Percentiles rank a stretch among this genome's conserved stretches.
Evolutionary conservation across 2,888 invertebrate species (phyloP).

Genomic region (Heteromyza rotundicornis): DNA sequence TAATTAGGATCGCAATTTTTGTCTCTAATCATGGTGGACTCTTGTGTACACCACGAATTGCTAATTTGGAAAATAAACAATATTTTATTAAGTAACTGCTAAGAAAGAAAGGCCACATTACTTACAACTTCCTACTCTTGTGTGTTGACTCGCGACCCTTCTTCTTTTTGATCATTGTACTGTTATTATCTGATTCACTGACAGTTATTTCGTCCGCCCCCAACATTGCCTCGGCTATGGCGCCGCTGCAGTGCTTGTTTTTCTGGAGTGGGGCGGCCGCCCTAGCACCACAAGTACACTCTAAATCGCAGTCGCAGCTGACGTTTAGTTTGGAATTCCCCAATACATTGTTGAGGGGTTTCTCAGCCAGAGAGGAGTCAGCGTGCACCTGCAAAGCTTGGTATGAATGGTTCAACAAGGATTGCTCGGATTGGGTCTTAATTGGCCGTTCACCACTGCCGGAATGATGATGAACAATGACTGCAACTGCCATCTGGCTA

Average conservation of each 20-base stretch:
- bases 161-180: constrained; percentile 49
- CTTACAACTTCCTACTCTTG: constrained; percentile 8
- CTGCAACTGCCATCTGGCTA: constrained; percentile 52
- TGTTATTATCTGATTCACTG: constrained; percentile 56
- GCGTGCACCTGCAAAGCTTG: constrained; percentile 47
- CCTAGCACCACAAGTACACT: constrained; percentile 42
- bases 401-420: constrained; percentile 54
- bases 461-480: constrained; percentile 51
- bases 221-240: constrained; percentile 48
- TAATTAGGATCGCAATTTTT: constrained; percentile 36
- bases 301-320: constrained; percentile 53
- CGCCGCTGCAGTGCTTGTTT: constrained; percentile 25
- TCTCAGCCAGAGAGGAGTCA: constrained; percentile 30
- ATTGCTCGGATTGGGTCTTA: constrained; percentile 47
- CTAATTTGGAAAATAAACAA: constrained; percentile 4
- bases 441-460: constrained; percentile 22
- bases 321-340: constrained; percentile 36
- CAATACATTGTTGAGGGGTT: constrained; percentile 38
- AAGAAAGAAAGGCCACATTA: background rate
- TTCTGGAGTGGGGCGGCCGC: constrained; percentile 22
- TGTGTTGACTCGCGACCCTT: constrained; percentile 29
- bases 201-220: constrained; percentile 56
- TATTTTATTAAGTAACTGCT: background rate
- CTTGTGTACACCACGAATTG: constrained; percentile 33
- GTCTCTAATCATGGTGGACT: constrained; percentile 26